Conservation (phyloP, 1,140 invertebrate species). For the Leptinotarsa undecemlineata region DNA sequence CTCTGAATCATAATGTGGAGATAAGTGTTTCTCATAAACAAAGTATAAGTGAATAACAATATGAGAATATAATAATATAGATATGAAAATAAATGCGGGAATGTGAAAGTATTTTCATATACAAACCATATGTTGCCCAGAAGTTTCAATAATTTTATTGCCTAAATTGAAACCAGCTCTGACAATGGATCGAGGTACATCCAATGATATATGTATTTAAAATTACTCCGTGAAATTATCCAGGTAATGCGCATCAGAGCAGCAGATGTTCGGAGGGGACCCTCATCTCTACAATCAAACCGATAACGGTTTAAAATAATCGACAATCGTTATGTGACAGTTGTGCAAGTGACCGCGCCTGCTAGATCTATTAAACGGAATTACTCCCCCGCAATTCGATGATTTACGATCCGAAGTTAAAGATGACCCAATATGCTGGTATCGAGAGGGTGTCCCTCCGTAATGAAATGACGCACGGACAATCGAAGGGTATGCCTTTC, state of each 20-base stretch:
- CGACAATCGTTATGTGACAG: conserved; percentile 36
- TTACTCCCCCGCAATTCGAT: conserved; percentile 39
- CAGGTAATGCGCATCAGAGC: conserved; percentile 17
- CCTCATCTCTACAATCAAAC: conserved; percentile 9
- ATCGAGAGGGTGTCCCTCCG: conserved; percentile 9
- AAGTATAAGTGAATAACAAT: no score
- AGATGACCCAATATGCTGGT: conserved; percentile 31
- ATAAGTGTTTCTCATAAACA: no score
- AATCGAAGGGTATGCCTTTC: conserved; percentile 23
- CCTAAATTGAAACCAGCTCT: no score
- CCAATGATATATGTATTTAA: background rate
- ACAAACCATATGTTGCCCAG: no score
- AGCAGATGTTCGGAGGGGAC: conserved; percentile 30
- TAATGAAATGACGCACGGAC: conserved; percentile 19
- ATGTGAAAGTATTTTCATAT: no score
- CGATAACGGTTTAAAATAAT: conserved; percentile 25
- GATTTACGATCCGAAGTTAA: conserved; percentile 28
- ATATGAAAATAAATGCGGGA: no score
- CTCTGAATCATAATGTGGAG: no score
- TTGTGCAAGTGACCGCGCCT: conserved; percentile 38
- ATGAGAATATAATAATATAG: no score
- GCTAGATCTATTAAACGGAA: conserved; percentile 25
- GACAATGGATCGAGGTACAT: no score
- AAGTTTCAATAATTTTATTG: no score
- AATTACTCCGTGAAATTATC: background rate